Conservation (phyloP, 2,113 vertebrate species). For the Merops nubicus region DNA sequence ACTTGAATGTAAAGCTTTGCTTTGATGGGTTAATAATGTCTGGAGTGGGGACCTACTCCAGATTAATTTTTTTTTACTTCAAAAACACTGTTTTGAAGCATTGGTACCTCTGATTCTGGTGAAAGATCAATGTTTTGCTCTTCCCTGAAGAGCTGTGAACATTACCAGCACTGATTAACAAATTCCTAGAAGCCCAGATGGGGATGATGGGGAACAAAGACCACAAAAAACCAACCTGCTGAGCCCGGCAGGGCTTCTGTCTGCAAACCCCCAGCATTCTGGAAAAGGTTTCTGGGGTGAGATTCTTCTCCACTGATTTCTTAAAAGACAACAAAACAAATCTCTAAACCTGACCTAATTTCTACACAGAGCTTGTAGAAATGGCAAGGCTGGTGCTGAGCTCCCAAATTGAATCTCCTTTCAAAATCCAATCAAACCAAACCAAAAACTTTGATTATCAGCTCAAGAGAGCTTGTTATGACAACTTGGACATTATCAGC, state of each 20-base stretch:
- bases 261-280: not conserved
- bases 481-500: accelerated
- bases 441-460: not conserved
- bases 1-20: not conserved
- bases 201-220: not conserved
- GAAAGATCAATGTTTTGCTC: not conserved
- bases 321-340: not conserved
- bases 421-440: not conserved
- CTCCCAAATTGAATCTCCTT: not conserved
- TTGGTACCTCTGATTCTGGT: not conserved
- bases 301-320: not conserved
- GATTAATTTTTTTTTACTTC: not conserved
- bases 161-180: not conserved
- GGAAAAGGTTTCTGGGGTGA: not conserved
- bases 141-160: not conserved
- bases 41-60: not conserved
- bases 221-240: not conserved
- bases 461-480: not conserved
- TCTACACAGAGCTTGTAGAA: not conserved
- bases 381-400: not conserved
- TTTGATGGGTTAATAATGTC: not conserved
- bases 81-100: not conserved
- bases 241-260: not conserved
- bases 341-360: not conserved
- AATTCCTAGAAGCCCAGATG: not conserved